These are phyloP conservation scores for Apogon talboti DNA, from an alignment of 2,797 vertebrate genomes.

Conservation along the genomic window DNA sequence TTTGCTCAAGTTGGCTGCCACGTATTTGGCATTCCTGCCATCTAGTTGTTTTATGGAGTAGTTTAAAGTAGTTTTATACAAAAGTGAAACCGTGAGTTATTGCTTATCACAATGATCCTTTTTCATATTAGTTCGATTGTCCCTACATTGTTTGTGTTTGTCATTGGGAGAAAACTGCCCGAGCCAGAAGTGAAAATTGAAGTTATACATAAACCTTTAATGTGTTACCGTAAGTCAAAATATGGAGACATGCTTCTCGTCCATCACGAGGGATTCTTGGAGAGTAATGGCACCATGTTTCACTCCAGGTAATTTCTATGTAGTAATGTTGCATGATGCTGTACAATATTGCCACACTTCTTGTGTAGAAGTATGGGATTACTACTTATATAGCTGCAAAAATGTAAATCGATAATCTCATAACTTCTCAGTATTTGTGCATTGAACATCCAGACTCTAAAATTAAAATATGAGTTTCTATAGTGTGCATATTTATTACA, in stretches of 20 bases:
- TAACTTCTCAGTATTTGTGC: not conserved
- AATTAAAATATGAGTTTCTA: not conserved
- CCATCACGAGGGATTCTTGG: conserved; percentile 92
- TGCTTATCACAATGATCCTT: conserved; percentile 72
- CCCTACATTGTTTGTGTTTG: conserved; percentile 69
- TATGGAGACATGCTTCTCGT: conserved; percentile 93
- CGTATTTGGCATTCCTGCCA: conserved; percentile 71
- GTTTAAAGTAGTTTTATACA: not conserved
- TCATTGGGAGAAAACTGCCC: conserved; percentile 87
- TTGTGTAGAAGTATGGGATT: not conserved
- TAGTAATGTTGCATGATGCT: conserved; percentile 11
- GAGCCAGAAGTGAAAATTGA: conserved; percentile 93
- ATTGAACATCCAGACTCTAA: not conserved
- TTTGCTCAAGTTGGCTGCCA: conserved; percentile 76
- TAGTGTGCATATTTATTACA: not conserved
- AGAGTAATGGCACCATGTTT: conserved; percentile 92
- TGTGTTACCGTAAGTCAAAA: conserved; percentile 91
- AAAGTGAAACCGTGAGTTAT: not conserved
- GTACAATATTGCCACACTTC: not conserved
- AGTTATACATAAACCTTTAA: conserved; percentile 90
- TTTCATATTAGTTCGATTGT: conserved; percentile 72
- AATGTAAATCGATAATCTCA: not conserved
- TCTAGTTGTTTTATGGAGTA: conserved; percentile 23
- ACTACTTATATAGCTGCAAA: not conserved
- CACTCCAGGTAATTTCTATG: conserved; percentile 90